Conservation (phyloP, 2,113 vertebrate genomes). For the Anguilla rostrata region DNA sequence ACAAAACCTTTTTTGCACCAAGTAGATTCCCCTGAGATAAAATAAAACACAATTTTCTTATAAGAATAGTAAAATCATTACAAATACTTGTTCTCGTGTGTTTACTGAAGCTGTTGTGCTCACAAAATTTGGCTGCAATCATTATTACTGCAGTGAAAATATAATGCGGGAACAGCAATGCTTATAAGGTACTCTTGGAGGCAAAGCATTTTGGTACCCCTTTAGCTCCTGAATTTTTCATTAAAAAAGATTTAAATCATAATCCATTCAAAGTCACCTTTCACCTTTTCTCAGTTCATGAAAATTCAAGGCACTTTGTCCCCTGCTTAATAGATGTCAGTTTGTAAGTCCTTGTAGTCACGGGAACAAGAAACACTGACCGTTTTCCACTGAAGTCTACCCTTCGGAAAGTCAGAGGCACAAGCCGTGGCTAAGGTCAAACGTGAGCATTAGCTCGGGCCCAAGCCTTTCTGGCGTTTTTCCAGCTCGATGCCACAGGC, state of each 20-base stretch:
- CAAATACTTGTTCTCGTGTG: neutral
- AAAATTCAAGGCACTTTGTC: neutral
- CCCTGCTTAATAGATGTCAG: neutral
- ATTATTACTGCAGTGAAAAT: neutral
- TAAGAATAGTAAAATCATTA: neutral
- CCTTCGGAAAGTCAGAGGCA: neutral
- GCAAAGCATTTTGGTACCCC: neutral
- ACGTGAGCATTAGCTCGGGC: neutral
- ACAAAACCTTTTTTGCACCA: conserved; percentile 49
- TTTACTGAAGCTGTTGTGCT: neutral
- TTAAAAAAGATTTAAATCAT: conserved; percentile 27
- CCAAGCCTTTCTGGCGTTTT: neutral
- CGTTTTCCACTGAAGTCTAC: neutral
- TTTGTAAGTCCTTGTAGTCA: neutral
- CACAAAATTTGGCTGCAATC: conserved; percentile 5
- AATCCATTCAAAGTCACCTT: conserved; percentile 8
- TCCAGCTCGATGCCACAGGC: neutral
- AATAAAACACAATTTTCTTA: conserved; percentile 39
- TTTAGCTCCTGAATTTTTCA: conserved; percentile 20
- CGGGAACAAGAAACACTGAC: neutral
- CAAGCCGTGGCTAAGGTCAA: neutral
- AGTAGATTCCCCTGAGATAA: conserved; percentile 37
- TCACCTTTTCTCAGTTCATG: neutral
- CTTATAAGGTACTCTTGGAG: neutral
- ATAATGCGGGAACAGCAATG: neutral